Percentiles rank a stretch among this genome's conserved stretches.
phyloP scores from a whole-genome alignment of 2,888 invertebrate species.

The Aspidapion aeneum region DNA sequence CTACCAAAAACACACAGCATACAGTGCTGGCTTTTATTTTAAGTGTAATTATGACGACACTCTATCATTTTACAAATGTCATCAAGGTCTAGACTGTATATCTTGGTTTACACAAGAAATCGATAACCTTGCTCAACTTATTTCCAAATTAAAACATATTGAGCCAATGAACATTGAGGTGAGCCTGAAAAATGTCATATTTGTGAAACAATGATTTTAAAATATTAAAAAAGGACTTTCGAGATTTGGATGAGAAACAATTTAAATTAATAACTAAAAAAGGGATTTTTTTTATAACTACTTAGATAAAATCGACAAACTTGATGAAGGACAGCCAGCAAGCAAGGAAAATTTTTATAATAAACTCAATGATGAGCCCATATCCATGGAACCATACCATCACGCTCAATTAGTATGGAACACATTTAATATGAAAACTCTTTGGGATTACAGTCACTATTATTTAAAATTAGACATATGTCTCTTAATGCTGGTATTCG shows the following conservation, averaged over 20 bases:
- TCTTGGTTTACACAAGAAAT: constrained; percentile 28
- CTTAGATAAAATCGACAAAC: constrained; percentile 23
- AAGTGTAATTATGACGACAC: neutral
- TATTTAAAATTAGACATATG: constrained; percentile 42
- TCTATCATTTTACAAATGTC: neutral
- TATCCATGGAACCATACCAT: constrained; percentile 32
- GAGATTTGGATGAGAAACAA: constrained; percentile 7
- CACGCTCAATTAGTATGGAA: constrained; percentile 9
- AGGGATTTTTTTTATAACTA: constrained; percentile 38
- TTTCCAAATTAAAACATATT: neutral
- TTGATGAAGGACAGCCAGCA: constrained; percentile 29
- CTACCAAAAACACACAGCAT: neutral
- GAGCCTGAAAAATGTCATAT: neutral
- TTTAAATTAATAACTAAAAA: constrained; percentile 25
- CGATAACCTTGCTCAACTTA: constrained; percentile 16
- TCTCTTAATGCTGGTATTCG: constrained; percentile 40
- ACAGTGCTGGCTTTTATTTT: neutral
- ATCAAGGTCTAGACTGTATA: constrained; percentile 19
- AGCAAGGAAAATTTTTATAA: constrained; percentile 28
- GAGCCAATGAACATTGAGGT: neutral
- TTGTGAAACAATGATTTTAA: constrained; percentile 23
- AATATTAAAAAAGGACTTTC: constrained; percentile 11
- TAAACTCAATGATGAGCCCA: no score
- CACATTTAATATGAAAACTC: constrained; percentile 32
- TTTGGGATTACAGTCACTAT: constrained; percentile 41